Evolutionary conservation across 1,140 invertebrate species (phyloP).

Genomic region (Sitophilus oryzae): DNA sequence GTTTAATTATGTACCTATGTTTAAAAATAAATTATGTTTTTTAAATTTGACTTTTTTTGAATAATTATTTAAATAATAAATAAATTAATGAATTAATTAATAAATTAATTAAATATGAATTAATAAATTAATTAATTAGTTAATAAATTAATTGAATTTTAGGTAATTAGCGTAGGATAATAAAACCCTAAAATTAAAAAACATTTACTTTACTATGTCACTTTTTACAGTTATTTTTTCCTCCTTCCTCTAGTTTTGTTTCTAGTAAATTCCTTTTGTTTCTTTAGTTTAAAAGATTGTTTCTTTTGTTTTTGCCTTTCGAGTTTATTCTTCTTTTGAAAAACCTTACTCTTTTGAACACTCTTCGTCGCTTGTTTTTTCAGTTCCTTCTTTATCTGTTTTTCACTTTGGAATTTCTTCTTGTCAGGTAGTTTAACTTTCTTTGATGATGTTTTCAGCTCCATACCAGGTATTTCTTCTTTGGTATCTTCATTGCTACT

Average conservation of each 20-base stretch:
- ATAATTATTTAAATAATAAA: background rate
- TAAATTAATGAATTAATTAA: background rate
- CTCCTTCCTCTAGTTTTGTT: constrained; percentile 15
- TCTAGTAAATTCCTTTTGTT: constrained; percentile 24
- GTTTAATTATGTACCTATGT: constrained; percentile 1
- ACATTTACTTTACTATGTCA: background rate
- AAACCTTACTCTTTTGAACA: constrained; percentile 66
- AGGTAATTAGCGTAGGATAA: no score
- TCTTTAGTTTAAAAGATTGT: constrained; percentile 43
- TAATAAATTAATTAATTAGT: no score
- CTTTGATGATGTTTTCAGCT: constrained; percentile 39
- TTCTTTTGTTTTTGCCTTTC: constrained; percentile 58
- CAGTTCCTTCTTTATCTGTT: constrained; percentile 59
- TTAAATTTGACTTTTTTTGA: background rate
- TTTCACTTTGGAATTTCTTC: constrained; percentile 50
- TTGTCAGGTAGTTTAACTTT: constrained; percentile 29
- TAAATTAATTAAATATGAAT: no score
- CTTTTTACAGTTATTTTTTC: background rate
- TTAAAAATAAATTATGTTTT: background rate
- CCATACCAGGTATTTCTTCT: constrained; percentile 54
- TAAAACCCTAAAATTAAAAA: background rate
- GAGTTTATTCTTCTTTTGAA: constrained; percentile 63
- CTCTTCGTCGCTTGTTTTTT: constrained; percentile 62
- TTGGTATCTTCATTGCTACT: constrained; percentile 40
- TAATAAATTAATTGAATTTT: no score